These are phyloP conservation scores for Laupala kohalensis DNA, from an alignment of 1,140 invertebrate genomes.

Conservation along the genomic window DNA sequence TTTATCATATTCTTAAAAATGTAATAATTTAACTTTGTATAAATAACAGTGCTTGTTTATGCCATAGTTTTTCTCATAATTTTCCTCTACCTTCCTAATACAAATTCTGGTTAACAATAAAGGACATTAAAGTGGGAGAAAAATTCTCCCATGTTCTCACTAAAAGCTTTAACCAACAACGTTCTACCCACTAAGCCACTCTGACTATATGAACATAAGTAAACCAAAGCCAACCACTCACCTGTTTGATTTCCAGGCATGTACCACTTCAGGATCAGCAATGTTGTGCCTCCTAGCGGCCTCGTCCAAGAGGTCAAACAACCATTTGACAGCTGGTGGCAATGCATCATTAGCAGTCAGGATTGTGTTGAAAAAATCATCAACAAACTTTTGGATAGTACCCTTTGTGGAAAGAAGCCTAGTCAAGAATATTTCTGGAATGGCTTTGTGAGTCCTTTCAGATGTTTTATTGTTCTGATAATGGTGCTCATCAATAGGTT, in stretches of 20 bases:
- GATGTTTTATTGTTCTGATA: constrained; percentile 36
- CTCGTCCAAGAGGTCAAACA: constrained; percentile 88
- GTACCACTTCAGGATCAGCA: constrained; percentile 75
- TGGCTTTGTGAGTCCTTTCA: constrained; percentile 77
- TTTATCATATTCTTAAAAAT: not conserved
- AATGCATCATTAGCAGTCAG: constrained; percentile 78
- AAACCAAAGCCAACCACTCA: too few species aligned
- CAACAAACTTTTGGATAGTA: constrained; percentile 91
- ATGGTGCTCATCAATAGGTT: constrained; percentile 59
- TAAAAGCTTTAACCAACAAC: too few species aligned
- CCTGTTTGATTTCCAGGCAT: constrained; percentile 91
- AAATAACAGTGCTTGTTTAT: too few species aligned
- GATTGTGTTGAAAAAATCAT: constrained; percentile 85
- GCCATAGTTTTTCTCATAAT: too few species aligned
- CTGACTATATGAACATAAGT: too few species aligned
- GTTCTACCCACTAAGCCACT: too few species aligned
- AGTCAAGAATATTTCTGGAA: constrained; percentile 91
- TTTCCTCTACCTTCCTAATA: too few species aligned
- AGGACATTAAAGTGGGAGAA: too few species aligned
- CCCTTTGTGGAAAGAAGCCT: constrained; percentile 85
- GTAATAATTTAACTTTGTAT: too few species aligned
- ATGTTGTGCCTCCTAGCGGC: constrained; percentile 74
- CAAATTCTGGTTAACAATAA: too few species aligned
- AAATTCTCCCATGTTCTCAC: too few species aligned
- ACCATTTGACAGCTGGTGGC: constrained; percentile 86